Evolutionary conservation across 2,888 invertebrate species (phyloP).

Genomic region (Calameuta pallipes): DNA sequence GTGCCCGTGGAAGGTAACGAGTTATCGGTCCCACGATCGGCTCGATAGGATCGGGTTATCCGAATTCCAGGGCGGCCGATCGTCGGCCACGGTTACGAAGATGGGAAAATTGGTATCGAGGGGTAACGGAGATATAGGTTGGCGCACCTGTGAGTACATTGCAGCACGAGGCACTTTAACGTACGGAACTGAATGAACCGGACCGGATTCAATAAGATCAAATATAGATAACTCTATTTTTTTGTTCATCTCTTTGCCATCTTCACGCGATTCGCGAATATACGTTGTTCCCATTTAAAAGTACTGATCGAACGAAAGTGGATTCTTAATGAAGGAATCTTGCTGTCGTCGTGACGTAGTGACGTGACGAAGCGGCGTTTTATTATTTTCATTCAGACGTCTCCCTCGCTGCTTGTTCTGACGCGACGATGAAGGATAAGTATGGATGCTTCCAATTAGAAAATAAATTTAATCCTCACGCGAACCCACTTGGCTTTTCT

Average conservation of each 20-base stretch:
- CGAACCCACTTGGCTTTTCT: not conserved
- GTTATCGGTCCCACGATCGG: not conserved
- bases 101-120: not conserved
- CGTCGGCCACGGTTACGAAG: not conserved
- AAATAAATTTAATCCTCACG: not conserved
- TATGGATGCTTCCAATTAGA: not conserved
- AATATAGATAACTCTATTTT: not conserved
- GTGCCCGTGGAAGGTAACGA: not conserved
- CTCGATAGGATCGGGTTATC: not conserved
- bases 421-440: not conserved
- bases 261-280: not conserved
- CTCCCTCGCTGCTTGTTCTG: not conserved
- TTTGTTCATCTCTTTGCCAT: not conserved
- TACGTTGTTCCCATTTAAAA: not conserved
- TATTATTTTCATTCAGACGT: not conserved
- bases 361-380: not conserved
- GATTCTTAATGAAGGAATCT: not conserved
- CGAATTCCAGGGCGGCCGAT: not conserved
- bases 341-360: not conserved
- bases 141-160: not conserved
- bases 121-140: not conserved
- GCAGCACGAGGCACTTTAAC: not conserved
- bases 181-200: not conserved
- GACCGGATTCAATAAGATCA: not conserved
- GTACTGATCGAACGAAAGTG: not conserved